These are phyloP conservation scores for Arctia plantaginis DNA, from an alignment of 2,888 invertebrate species.

Conservation along the genomic window DNA sequence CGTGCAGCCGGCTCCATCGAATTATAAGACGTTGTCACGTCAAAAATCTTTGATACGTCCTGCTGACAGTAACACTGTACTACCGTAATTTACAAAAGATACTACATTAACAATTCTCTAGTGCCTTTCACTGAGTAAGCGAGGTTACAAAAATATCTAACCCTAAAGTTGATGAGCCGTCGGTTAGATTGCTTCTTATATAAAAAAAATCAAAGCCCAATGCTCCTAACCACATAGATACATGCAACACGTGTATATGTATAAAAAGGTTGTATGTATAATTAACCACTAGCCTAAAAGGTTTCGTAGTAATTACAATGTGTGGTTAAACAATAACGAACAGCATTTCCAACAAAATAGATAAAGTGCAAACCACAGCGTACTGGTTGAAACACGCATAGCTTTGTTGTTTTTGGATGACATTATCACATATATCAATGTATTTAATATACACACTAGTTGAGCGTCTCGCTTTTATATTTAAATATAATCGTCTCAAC, in stretches of 20 bases:
- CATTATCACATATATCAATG: not conserved
- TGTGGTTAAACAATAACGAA: constrained; percentile 34
- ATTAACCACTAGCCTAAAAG: constrained; percentile 12
- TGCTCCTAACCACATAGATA: not conserved
- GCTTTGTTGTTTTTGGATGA: not conserved
- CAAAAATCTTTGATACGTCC: too few species aligned
- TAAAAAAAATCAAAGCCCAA: not conserved
- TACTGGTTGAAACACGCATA: not conserved
- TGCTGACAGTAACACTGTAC: too few species aligned
- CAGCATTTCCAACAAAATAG: not conserved
- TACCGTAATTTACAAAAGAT: too few species aligned
- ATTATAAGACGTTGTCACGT: too few species aligned
- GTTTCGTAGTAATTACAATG: constrained; percentile 15
- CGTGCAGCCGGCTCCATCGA: too few species aligned
- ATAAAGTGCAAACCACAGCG: not conserved
- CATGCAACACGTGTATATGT: not conserved
- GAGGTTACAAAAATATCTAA: too few species aligned
- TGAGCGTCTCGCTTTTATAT: not conserved
- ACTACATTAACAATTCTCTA: too few species aligned
- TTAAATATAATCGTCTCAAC: not conserved
- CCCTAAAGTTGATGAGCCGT: too few species aligned
- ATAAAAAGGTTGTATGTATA: not conserved
- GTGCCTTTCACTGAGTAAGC: too few species aligned
- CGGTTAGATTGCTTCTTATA: not conserved
- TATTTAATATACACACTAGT: not conserved